Base-by-base conservation (phyloP, 2,797 vertebrate species). In the Cryptoblepharus egeriae region DNA sequence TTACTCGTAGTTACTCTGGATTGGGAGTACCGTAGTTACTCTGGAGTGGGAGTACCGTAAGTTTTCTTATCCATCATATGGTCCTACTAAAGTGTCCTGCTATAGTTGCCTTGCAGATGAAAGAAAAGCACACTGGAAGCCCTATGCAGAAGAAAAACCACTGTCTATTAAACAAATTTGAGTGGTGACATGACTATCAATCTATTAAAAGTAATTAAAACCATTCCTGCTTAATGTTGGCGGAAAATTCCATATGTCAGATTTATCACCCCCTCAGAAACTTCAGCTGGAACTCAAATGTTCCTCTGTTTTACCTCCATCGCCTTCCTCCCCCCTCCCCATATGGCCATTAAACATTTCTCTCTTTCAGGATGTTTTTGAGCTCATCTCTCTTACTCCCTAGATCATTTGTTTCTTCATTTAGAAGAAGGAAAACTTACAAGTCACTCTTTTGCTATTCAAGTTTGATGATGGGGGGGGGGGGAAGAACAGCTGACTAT, bases 401-500 rank as follows among this genome's bases (percentile, higher is more conserved):
- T 95, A 92, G 93, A 94, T 94, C 92, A 95, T 95, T 96, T 92
- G 95, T 95, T 94, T 95, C 94, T 95, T 95, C 90, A 88, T 92
- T 93, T 93, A 90, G 84, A 90, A 87, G 90, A 87, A 89, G 73
- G 83, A 83, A 91, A 89, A 91, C 95, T 94, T 94, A 93, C 94
- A 91, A 95, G 94, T 94, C 94, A 94, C 96, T 95, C 96, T 96
- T 96, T 95, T 96, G 95, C 95, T 96, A 95, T 95, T 96, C 94
- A 96, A 95, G 96, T 96, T 39, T 13, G n/a, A 45, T 42, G 63
- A 20, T n/a, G n/a, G n/a, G n/a, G n/a, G n/a, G n/a, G 13, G 92
- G 94, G 94, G 92, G 90, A 90, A 94, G 95, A 95, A 94, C 95
- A 96, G 95, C 95, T 96, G 95, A 94, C 95, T 94, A 92, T 93